Evolutionary conservation across 2,797 vertebrate genomes (phyloP).

Genomic region (Pteropus rufus): DNA sequence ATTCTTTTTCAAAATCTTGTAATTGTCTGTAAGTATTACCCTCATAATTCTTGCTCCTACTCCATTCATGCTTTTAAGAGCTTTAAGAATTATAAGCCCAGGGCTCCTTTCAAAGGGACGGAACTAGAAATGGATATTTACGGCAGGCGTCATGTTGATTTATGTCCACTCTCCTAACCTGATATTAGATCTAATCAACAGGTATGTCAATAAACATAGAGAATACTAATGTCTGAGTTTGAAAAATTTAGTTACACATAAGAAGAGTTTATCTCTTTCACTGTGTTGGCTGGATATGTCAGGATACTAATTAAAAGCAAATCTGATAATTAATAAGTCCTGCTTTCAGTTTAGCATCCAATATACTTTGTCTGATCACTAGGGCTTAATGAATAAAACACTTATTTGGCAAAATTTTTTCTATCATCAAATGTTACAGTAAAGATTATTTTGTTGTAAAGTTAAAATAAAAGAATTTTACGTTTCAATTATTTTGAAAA

Average conservation of each 20-base stretch:
- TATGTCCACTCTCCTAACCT: background rate
- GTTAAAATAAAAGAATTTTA: conserved; percentile 15
- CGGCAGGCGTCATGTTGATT: background rate
- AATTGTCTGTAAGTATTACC: conserved; percentile 34
- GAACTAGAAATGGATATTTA: background rate
- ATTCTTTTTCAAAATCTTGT: conserved; percentile 49
- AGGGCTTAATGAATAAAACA: background rate
- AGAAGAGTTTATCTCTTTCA: background rate
- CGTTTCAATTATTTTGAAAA: background rate
- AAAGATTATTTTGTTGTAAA: conserved; percentile 18
- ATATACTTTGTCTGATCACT: background rate
- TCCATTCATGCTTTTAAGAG: conserved; percentile 27
- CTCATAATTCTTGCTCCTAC: conserved; percentile 39
- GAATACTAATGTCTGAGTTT: background rate
- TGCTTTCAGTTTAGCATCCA: background rate
- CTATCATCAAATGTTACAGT: background rate
- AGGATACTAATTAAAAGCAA: background rate
- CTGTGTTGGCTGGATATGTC: background rate
- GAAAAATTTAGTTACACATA: background rate
- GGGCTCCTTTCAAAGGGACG: conserved; percentile 14
- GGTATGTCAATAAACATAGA: background rate
- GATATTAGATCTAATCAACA: background rate
- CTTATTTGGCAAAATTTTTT: background rate
- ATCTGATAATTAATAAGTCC: background rate
- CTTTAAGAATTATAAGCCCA: conserved; percentile 38